Conservation (phyloP, 1,140 invertebrate genomes). For the Panulirus ornatus region DNA sequence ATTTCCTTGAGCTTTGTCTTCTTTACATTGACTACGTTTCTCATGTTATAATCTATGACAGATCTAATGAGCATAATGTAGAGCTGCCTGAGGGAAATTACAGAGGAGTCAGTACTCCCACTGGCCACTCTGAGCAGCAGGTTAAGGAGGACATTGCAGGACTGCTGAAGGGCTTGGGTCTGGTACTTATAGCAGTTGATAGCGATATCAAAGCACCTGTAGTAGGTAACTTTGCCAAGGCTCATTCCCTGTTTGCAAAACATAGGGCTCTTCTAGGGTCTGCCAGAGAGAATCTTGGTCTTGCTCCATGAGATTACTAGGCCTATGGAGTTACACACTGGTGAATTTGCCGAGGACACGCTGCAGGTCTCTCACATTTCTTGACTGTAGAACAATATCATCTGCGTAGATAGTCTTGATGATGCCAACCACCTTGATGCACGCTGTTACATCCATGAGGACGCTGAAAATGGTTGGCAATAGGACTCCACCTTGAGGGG, state of each 20-base stretch:
- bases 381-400: not conserved
- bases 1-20: not conserved
- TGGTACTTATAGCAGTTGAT: not conserved
- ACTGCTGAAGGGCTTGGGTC: not conserved
- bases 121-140: not conserved
- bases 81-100: not conserved
- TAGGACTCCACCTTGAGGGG: too few species aligned
- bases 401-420: not conserved
- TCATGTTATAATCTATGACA: not conserved
- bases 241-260: not conserved
- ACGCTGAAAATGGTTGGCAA: not conserved
- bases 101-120: not conserved
- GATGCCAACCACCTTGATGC: not conserved
- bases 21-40: not conserved
- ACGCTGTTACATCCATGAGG: not conserved
- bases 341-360: not conserved
- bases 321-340: not conserved
- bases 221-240: not conserved
- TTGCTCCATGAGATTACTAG: not conserved
- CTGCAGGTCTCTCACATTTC: not conserved
- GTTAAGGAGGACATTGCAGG: not conserved
- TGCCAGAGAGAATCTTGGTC: not conserved
- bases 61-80: not conserved
- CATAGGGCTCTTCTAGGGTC: too few species aligned
- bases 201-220: not conserved